Evolutionary conservation across 2,113 vertebrate genomes (phyloP).

Genomic region (Petrocephalus microphthalmus): DNA sequence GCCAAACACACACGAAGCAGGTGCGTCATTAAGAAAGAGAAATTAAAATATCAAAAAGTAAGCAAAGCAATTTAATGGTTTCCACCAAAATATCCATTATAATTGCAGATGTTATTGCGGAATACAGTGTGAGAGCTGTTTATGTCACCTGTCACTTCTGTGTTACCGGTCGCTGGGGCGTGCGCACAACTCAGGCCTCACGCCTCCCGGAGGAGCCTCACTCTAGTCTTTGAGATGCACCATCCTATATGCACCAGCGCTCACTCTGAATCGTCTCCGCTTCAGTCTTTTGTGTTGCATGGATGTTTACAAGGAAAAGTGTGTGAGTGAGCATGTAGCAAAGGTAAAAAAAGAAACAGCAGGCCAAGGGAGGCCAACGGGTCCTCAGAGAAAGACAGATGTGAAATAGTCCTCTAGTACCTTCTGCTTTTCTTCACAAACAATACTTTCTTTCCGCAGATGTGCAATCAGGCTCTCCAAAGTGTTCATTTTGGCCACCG

Average conservation of each 20-base stretch:
- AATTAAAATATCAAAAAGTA: neutral
- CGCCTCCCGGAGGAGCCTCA: neutral
- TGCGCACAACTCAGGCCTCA: neutral
- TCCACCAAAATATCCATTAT: neutral
- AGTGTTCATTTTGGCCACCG: slow-evolving; percentile 63
- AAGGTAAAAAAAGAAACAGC: neutral
- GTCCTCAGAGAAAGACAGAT: slow-evolving; percentile 49
- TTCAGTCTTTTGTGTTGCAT: neutral
- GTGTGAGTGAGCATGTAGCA: neutral
- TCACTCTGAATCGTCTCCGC: neutral
- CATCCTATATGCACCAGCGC: neutral
- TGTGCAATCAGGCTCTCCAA: slow-evolving; percentile 66
- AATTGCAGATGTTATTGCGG: neutral
- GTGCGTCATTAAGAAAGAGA: neutral
- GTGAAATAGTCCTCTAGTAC: slow-evolving; percentile 63
- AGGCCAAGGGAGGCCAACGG: slow-evolving; percentile 30
- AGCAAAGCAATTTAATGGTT: slow-evolving; percentile 8
- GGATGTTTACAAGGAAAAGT: neutral
- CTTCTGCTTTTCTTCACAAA: slow-evolving; percentile 71
- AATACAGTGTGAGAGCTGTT: neutral
- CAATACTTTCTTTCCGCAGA: slow-evolving; percentile 63
- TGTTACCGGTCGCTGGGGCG: neutral
- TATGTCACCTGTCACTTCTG: neutral
- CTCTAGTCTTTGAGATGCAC: neutral
- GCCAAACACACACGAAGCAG: neutral